phyloP scores from a whole-genome alignment of 2,113 vertebrate species.

The Hemiprocne comata region DNA sequence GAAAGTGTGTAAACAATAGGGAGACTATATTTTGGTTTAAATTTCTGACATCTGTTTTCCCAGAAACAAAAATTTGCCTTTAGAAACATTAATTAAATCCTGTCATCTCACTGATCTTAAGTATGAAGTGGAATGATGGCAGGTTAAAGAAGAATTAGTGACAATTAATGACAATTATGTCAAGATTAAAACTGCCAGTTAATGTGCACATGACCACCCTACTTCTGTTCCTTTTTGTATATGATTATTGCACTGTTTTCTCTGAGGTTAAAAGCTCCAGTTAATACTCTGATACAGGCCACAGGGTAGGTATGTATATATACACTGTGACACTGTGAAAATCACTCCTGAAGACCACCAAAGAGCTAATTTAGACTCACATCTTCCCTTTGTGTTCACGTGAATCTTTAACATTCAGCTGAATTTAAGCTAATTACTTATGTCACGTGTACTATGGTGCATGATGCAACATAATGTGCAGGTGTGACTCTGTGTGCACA shows the following conservation, averaged over 20 bases:
- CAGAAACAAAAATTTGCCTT: background rate
- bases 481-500: background rate
- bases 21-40: background rate
- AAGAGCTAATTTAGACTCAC: background rate
- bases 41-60: background rate
- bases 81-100: background rate
- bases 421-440: background rate
- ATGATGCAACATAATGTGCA: background rate
- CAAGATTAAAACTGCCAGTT: background rate
- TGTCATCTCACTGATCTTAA: background rate
- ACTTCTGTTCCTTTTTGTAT: background rate
- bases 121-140: background rate
- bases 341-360: background rate
- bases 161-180: background rate
- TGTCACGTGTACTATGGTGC: background rate
- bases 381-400: background rate
- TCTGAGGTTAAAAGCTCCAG: background rate
- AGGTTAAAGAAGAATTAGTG: background rate
- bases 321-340: background rate
- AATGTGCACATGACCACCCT: background rate
- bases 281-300: background rate
- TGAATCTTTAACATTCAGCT: background rate
- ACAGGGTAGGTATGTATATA: background rate
- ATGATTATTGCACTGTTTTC: background rate
- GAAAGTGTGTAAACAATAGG: background rate